These are phyloP conservation scores for Drosophila rellima DNA, from an alignment of 2,888 invertebrate genomes.

Conservation along the genomic window DNA sequence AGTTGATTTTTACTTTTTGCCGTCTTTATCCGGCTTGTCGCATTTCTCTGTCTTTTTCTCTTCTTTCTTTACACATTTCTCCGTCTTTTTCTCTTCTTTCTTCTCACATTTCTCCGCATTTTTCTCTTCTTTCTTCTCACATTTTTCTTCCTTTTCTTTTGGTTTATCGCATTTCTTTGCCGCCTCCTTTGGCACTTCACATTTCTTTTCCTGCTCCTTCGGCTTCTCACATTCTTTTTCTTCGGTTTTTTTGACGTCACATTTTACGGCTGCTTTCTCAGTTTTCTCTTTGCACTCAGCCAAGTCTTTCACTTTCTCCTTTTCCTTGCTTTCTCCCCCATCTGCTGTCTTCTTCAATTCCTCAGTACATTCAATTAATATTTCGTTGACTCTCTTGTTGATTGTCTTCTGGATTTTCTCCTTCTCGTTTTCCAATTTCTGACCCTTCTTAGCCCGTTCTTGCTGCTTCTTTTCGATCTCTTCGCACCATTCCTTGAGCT, in stretches of 20 bases:
- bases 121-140: not conserved
- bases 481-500: slow-evolving; percentile 4
- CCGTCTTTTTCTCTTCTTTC: not conserved
- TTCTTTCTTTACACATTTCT: not conserved
- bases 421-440: not conserved
- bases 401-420: slow-evolving; percentile 6
- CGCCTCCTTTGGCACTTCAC: not conserved
- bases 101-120: not conserved
- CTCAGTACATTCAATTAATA: slow-evolving; percentile 15
- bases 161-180: not conserved
- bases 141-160: not conserved
- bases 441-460: not conserved
- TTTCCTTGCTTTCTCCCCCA: not conserved
- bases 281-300: not conserved
- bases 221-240: not conserved
- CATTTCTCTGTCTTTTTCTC: not conserved
- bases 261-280: not conserved
- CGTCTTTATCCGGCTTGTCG: slow-evolving; percentile 10
- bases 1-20: slow-evolving; percentile 6
- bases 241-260: not conserved
- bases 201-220: not conserved
- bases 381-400: slow-evolving; percentile 4
- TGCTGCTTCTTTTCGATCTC: slow-evolving; percentile 18
- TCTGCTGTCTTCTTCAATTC: not conserved
- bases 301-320: slow-evolving; percentile 5